These are phyloP conservation scores for Tinea semifulvella DNA, from an alignment of 2,888 invertebrate species.

Conservation along the genomic window DNA sequence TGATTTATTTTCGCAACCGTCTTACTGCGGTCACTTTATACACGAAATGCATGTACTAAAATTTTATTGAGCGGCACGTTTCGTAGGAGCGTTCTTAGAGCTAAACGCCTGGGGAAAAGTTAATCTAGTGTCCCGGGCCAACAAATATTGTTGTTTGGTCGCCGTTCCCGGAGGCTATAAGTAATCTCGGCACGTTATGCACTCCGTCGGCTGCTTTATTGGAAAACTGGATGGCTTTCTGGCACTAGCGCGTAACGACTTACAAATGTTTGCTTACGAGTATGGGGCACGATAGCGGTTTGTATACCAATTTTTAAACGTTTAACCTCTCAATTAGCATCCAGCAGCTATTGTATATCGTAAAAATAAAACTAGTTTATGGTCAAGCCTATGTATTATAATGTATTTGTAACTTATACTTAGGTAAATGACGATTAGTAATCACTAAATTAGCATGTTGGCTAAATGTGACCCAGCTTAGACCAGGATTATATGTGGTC, in stretches of 20 bases:
- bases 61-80: slow-evolving; percentile 12
- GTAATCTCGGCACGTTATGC: slow-evolving; percentile 60
- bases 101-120: slow-evolving; percentile 47
- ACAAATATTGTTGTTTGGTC: slow-evolving; percentile 60
- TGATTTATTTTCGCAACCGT: neutral
- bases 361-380: too few species aligned
- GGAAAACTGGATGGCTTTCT: slow-evolving; percentile 42
- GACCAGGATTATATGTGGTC: too few species aligned
- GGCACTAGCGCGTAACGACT: slow-evolving; percentile 22
- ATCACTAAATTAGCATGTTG: too few species aligned
- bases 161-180: slow-evolving; percentile 44
- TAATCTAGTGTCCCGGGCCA: slow-evolving; percentile 52
- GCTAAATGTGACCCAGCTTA: too few species aligned
- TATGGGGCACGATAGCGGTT: neutral
- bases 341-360: too few species aligned
- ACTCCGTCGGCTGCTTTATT: slow-evolving; percentile 50
- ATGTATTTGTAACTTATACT: too few species aligned
- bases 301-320: neutral
- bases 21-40: slow-evolving; percentile 3
- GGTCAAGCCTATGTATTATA: too few species aligned
- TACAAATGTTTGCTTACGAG: slow-evolving; percentile 27
- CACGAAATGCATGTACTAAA: slow-evolving; percentile 11
- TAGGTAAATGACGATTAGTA: too few species aligned
- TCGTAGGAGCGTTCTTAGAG: slow-evolving; percentile 10
- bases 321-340: too few species aligned